Percentiles rank a stretch among this genome's conserved stretches.
Evolutionary conservation across 2,113 vertebrate genomes (phyloP).

Genomic region (Phoenicopterus ruber): DNA sequence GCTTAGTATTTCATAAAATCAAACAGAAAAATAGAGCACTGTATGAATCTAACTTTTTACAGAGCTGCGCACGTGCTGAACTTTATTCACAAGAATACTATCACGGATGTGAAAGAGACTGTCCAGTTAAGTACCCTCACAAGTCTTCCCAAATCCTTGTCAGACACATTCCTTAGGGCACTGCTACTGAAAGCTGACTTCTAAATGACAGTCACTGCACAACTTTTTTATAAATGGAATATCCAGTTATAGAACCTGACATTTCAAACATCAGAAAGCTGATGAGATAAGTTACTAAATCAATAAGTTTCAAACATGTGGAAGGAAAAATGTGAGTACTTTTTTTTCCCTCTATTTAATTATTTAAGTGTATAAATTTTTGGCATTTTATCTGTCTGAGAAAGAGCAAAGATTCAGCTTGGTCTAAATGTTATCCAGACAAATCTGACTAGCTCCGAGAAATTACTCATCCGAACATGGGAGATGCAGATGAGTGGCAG

Average conservation of each 20-base stretch:
- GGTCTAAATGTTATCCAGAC: not conserved
- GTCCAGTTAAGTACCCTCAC: not conserved
- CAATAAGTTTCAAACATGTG: not conserved
- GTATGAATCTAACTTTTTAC: not conserved
- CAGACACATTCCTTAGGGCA: not conserved
- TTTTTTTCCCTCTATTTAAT: not conserved
- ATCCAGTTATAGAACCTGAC: not conserved
- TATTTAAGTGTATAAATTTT: conserved; percentile 17
- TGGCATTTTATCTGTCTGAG: not conserved
- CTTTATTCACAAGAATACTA: not conserved
- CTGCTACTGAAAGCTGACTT: not conserved
- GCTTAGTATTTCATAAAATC: not conserved
- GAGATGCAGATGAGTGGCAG: not conserved
- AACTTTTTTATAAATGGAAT: not conserved
- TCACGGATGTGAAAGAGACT: not conserved
- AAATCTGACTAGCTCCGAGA: not conserved
- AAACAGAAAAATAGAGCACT: not conserved
- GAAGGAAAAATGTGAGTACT: not conserved
- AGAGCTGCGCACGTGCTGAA: not conserved
- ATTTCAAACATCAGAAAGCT: conserved; percentile 23
- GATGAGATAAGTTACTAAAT: conserved; percentile 21
- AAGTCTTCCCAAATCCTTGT: not conserved
- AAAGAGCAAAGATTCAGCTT: not conserved
- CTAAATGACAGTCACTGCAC: not conserved
- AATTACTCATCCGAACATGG: not conserved